These are phyloP conservation scores for Thumatha senex DNA, from an alignment of 2,888 invertebrate genomes.

Conservation along the genomic window DNA sequence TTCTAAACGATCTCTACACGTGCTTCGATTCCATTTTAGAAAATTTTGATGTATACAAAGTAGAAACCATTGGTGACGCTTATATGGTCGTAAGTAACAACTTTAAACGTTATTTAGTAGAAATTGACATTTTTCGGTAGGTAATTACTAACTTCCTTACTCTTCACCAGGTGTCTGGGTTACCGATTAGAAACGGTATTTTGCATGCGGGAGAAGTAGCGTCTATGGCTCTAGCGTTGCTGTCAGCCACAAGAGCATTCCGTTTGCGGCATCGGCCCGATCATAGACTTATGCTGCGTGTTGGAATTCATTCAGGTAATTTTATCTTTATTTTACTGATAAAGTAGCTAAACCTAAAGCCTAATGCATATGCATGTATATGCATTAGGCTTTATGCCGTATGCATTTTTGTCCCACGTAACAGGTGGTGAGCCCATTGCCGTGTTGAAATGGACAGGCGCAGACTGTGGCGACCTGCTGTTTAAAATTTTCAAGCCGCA, in stretches of 20 bases:
- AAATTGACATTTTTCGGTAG: background rate
- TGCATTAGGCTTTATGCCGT: no score
- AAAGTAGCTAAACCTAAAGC: no score
- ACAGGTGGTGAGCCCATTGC: no score
- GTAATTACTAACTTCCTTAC: conserved; percentile 3
- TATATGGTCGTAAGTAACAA: conserved; percentile 92
- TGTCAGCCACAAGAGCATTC: conserved; percentile 93
- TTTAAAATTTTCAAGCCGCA: no score
- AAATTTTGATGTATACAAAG: conserved; percentile 96
- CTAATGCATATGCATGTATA: no score
- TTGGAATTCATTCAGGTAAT: conserved; percentile 94
- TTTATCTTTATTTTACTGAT: background rate
- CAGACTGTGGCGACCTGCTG: no score
- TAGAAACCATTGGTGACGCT: conserved; percentile 95
- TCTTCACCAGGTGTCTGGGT: conserved; percentile 87
- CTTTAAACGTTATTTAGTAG: background rate
- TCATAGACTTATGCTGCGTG: conserved; percentile 92
- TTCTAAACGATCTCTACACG: conserved; percentile 96
- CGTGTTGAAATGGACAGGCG: no score
- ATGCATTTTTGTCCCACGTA: no score
- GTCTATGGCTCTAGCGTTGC: conserved; percentile 94
- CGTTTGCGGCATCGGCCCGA: conserved; percentile 93
- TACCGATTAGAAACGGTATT: conserved; percentile 94
- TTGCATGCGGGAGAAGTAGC: conserved; percentile 97
- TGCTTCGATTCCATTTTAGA: conserved; percentile 97